Evolutionary conservation across 2,797 vertebrate genomes (phyloP).

Genomic region (Sebastes steindachneri): DNA sequence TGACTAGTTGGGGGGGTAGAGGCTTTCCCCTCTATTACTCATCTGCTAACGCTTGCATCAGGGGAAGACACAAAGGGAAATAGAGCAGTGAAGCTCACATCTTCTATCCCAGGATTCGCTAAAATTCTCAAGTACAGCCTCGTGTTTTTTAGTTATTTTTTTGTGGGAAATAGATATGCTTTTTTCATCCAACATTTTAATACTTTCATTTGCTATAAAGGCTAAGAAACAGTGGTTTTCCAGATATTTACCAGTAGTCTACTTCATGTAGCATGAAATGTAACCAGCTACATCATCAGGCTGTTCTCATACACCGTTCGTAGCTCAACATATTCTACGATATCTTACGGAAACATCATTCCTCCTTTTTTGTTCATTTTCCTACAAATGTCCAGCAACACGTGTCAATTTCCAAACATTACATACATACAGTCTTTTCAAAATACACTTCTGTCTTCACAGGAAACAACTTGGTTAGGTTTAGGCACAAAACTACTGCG

Average conservation of each 20-base stretch:
- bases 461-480: too few species aligned
- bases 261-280: not conserved
- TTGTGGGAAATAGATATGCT: not conserved
- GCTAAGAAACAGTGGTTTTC: not conserved
- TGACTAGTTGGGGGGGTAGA: constrained; percentile 25
- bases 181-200: not conserved
- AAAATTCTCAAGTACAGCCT: not conserved
- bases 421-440: too few species aligned
- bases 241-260: not conserved
- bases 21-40: constrained; percentile 33
- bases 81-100: constrained; percentile 19
- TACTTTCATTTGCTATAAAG: not conserved
- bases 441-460: too few species aligned
- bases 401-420: too few species aligned
- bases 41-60: constrained; percentile 34
- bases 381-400: too few species aligned
- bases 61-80: constrained; percentile 19
- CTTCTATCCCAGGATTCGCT: not conserved
- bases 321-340: too few species aligned
- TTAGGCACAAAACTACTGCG: too few species aligned
- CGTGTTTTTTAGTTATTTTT: not conserved
- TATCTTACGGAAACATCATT: too few species aligned
- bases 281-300: not conserved
- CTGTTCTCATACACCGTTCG: not conserved
- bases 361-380: too few species aligned